Evolutionary conservation across 2,888 invertebrate genomes (phyloP).

Genomic region (Aspidiotus destructor): DNA sequence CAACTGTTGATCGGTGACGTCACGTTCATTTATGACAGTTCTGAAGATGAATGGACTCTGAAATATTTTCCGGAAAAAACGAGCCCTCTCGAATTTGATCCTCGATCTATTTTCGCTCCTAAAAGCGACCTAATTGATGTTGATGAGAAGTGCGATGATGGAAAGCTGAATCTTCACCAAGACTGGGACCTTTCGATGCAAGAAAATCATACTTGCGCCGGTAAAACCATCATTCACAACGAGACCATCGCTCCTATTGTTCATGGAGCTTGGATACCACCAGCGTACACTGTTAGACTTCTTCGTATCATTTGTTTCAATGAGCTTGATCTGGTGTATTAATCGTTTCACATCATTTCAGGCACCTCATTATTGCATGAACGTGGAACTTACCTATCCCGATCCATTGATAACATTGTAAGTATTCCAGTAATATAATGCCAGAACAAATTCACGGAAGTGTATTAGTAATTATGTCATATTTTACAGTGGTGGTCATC

Average conservation of each 20-base stretch:
- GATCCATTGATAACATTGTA: slow-evolving; percentile 59
- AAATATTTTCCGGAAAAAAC: slow-evolving; percentile 43
- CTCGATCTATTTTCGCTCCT: slow-evolving; percentile 27
- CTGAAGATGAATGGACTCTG: slow-evolving; percentile 42
- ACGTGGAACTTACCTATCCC: slow-evolving; percentile 53
- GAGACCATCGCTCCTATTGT: slow-evolving; percentile 42
- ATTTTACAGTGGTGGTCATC: slow-evolving; percentile 62
- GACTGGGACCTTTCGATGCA: slow-evolving; percentile 54
- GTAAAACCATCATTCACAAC: background rate
- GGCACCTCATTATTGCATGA: slow-evolving; percentile 62
- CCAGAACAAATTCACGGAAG: background rate
- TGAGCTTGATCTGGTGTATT: background rate
- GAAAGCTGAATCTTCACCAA: slow-evolving; percentile 45
- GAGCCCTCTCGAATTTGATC: slow-evolving; percentile 38
- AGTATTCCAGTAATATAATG: slow-evolving; percentile 41
- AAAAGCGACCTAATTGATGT: slow-evolving; percentile 48
- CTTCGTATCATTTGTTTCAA: background rate
- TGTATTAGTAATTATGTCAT: slow-evolving; percentile 28
- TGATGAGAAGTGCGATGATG: slow-evolving; percentile 54
- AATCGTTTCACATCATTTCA: slow-evolving; percentile 40
- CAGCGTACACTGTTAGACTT: slow-evolving; percentile 47
- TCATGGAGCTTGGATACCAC: slow-evolving; percentile 50
- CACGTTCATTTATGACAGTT: background rate
- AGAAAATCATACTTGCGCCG: slow-evolving; percentile 45
- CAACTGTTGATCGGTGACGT: too few species aligned